A percentile compares a stretch with the other conserved stretches of the same genome.
These are phyloP conservation scores for Idris sp. DNA, from an alignment of 1,140 invertebrate species.

Conservation along the genomic window DNA sequence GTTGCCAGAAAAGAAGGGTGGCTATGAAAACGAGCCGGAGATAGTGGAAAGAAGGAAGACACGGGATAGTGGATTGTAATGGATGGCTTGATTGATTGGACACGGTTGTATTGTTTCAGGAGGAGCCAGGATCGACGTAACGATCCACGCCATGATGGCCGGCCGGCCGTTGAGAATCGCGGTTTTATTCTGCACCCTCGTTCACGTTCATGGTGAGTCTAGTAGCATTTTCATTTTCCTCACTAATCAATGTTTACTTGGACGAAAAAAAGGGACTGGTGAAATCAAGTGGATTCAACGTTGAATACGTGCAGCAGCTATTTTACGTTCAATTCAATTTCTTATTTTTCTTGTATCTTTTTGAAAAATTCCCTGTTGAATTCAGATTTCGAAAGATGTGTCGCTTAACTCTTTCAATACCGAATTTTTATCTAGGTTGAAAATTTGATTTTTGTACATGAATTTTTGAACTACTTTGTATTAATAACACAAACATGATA, in stretches of 20 bases:
- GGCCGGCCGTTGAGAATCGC: conserved; percentile 73
- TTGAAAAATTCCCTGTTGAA: too few species aligned
- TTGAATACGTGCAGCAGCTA: too few species aligned
- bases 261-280: conserved; percentile 52
- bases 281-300: conserved; percentile 54
- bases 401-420: too few species aligned
- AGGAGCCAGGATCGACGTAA: conserved; percentile 79
- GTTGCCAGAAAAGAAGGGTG: conserved; percentile 60
- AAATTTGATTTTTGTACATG: too few species aligned
- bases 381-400: too few species aligned
- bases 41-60: conserved; percentile 11
- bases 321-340: too few species aligned
- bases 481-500: too few species aligned
- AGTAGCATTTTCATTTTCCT: conserved; percentile 64
- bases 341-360: too few species aligned
- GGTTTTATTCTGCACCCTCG: conserved; percentile 75
- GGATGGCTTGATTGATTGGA: conserved; percentile 65
- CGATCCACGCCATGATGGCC: conserved; percentile 77
- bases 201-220: conserved; percentile 76
- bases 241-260: conserved; percentile 61
- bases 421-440: too few species aligned
- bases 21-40: conserved; percentile 23
- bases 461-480: too few species aligned
- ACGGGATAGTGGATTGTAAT: conserved; percentile 59
- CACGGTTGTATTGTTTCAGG: conserved; percentile 72